Evolutionary conservation across 2,113 vertebrate genomes (phyloP).

Genomic region (Narcine bancroftii): DNA sequence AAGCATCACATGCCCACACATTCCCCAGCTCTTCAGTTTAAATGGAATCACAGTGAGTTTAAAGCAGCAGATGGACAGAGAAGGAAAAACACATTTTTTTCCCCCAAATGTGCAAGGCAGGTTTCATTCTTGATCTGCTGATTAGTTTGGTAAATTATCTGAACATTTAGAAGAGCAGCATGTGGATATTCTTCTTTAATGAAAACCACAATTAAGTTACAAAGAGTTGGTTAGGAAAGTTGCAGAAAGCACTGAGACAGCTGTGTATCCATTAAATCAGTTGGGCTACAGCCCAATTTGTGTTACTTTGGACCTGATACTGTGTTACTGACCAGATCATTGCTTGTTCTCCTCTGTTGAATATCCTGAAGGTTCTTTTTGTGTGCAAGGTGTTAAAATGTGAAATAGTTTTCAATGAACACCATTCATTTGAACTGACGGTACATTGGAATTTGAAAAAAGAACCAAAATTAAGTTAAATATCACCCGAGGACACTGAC

Average conservation of each 20-base stretch:
- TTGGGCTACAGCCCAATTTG: not conserved
- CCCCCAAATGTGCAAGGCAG: not conserved
- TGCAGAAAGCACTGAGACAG: not conserved
- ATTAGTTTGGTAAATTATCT: not conserved
- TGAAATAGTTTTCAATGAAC: not conserved
- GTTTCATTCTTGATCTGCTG: not conserved
- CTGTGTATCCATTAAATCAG: not conserved
- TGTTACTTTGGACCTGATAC: not conserved
- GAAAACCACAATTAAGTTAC: slow-evolving; percentile 26
- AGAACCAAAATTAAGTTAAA: slow-evolving; percentile 51
- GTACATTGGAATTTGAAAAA: not conserved
- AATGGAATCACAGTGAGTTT: not conserved
- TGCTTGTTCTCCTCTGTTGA: not conserved
- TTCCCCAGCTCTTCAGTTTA: not conserved
- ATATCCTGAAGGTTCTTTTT: not conserved
- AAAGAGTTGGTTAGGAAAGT: not conserved
- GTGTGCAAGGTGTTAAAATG: not conserved
- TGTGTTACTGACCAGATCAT: not conserved
- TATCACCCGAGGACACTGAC: slow-evolving; percentile 54
- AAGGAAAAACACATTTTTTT: no score
- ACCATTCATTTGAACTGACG: not conserved
- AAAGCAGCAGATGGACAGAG: not conserved
- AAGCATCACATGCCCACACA: not conserved
- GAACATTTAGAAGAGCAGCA: not conserved
- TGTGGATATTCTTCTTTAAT: slow-evolving; percentile 17